These are phyloP conservation scores for Macrotis lagotis DNA, from an alignment of 2,113 vertebrate species.

Conservation along the genomic window DNA sequence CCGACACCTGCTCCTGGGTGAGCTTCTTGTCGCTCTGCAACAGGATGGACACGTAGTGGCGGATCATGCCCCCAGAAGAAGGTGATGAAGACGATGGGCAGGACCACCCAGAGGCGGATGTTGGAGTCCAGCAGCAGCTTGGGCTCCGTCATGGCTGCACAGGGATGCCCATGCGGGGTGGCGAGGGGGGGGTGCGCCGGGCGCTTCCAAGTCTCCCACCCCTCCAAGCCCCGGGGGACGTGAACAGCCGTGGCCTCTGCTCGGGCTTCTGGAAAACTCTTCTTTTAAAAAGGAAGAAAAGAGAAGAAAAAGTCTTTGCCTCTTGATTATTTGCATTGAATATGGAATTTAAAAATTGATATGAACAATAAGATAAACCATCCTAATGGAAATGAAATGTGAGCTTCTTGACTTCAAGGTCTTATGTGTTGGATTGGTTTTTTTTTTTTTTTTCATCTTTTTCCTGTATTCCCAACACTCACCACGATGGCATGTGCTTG, in stretches of 20 bases:
- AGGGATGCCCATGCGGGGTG: too few relatives aligned
- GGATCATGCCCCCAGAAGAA: neutral
- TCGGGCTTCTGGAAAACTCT: too few relatives aligned
- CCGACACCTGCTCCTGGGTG: neutral
- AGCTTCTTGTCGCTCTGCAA: neutral
- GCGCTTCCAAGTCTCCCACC: too few relatives aligned
- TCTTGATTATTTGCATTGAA: neutral
- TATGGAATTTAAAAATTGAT: neutral
- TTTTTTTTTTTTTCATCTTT: neutral
- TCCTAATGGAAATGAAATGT: neutral
- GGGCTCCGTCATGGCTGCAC: too few relatives aligned
- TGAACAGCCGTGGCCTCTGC: too few relatives aligned
- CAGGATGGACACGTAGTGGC: constrained; percentile 77
- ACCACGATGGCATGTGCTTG: neutral
- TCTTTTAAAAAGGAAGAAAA: neutral
- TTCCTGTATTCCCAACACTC: neutral
- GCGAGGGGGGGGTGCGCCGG: too few relatives aligned
- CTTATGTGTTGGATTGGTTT: neutral
- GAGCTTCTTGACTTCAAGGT: neutral
- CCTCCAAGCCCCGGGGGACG: too few relatives aligned
- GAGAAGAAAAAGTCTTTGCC: neutral
- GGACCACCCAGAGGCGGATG: too few relatives aligned
- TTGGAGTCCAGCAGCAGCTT: too few relatives aligned
- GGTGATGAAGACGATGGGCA: too few relatives aligned
- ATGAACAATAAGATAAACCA: neutral